Base-by-base conservation (phyloP, 2,888 invertebrate genomes). In the Merodon equestris region DNA sequence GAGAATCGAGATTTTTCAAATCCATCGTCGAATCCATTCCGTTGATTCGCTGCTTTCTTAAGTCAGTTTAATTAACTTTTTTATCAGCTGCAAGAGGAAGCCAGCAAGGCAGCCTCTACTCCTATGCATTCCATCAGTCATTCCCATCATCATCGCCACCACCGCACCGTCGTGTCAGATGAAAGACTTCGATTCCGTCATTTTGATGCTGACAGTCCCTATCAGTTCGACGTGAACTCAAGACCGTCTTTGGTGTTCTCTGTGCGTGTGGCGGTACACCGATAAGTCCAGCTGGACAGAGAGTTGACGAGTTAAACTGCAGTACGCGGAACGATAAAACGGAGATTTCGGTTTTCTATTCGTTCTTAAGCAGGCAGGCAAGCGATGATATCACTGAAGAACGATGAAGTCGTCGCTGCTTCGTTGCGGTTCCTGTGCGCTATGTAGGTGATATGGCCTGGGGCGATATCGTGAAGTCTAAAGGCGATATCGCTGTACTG, bases 11-110 rank as follows among this genome's bases (percentile, higher is more conserved):
- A 79, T 71, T 71, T 45, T 82, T 71, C 51, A 53, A 79, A 70
- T 73, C 68, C 73, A 76, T 64, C 76, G 58, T 34, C 42, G 50
- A 40, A 17, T 15, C 14, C 13, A 13, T 13, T 14, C 40, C 47
- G 12, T 34, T 54, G 38, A 48, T 57, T 44, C 15, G 42, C 53
- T 40, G 54, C 13, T 12, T 15, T 57, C 19, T 48, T 76, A 18
- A 72, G 45, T 72, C 76, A 72, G 75, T 72, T 81, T 81, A 81
- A 81, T 81, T 81, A 81, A 81, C 61, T 81, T 81, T 27, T 81
- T 81, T 81, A 81, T 81, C 81, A 81, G 81, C 71, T 76, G 12
- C 60, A 64, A 79, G 68, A 79, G 79, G 79, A 79, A 79, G 58
- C 68, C 68, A 79, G 74, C 68, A 74, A 60, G 34, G 76, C 67